Evolutionary conservation across 2,888 invertebrate genomes (phyloP).

Genomic region (Apamea epomidion): DNA sequence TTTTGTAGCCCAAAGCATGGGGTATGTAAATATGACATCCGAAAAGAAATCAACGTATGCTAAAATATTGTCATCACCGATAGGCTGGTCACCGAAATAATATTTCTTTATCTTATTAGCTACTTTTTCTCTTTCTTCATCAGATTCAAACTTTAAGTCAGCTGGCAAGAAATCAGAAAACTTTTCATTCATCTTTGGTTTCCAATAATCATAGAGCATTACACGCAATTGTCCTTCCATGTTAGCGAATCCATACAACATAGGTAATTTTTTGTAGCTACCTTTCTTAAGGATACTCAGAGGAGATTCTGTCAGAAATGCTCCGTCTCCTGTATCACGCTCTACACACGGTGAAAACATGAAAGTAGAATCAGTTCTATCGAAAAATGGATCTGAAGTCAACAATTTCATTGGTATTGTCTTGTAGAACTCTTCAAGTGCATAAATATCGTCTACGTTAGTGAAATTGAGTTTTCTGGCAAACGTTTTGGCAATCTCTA

Average conservation of each 20-base stretch:
- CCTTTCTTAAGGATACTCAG: conserved; percentile 72
- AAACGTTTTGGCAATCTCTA: conserved; percentile 27
- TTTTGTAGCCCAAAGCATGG: conserved; percentile 70
- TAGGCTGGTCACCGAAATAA: conserved; percentile 35
- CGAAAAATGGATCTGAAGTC: conserved; percentile 32
- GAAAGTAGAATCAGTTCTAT: conserved; percentile 36
- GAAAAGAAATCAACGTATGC: conserved; percentile 47
- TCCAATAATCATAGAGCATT: conserved; percentile 67
- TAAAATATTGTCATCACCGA: conserved; percentile 26
- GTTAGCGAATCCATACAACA: conserved; percentile 75
- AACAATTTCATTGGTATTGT: conserved; percentile 17
- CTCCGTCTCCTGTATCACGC: conserved; percentile 59
- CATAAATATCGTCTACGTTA: conserved; percentile 64
- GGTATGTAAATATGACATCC: conserved; percentile 78
- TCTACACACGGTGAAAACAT: conserved; percentile 70
- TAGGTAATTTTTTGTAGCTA: conserved; percentile 72
- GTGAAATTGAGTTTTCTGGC: conserved; percentile 28
- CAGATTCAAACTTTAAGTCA: conserved; percentile 73
- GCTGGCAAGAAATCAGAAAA: conserved; percentile 77
- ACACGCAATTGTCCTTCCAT: conserved; percentile 73
- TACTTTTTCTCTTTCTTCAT: conserved; percentile 69
- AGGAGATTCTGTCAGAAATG: conserved; percentile 74
- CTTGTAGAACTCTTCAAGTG: conserved; percentile 72
- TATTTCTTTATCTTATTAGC: conserved; percentile 20
- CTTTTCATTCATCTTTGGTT: conserved; percentile 73